Percentiles rank a stretch among this genome's conserved stretches.
These are phyloP conservation scores for Lathamus discolor DNA, from an alignment of 2,113 vertebrate species.

Conservation along the genomic window DNA sequence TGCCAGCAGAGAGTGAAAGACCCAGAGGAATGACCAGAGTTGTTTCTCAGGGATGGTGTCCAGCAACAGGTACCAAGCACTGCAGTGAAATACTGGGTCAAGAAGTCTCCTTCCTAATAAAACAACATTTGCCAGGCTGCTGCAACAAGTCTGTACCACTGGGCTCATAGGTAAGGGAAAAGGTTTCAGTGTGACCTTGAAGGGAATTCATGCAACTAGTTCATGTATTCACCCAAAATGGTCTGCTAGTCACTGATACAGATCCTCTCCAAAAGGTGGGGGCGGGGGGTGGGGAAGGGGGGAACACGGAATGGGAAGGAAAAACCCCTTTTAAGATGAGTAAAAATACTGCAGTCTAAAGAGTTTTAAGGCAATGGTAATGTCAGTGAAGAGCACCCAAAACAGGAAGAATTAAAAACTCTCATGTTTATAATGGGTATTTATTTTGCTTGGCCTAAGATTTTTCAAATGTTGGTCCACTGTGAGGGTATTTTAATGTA, in stretches of 20 bases:
- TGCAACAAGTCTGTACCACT: slow-evolving; percentile 62
- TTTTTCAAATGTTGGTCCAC: not conserved
- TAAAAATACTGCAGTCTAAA: not conserved
- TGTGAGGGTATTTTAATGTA: not conserved
- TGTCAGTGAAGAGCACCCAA: not conserved
- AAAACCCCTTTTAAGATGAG: not conserved
- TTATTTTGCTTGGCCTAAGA: not conserved
- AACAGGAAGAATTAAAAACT: not conserved
- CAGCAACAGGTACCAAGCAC: not conserved
- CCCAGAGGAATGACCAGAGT: not conserved
- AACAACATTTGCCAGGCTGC: slow-evolving; percentile 61
- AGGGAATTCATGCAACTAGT: not conserved
- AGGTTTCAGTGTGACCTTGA: not conserved
- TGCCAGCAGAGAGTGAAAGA: fast-evolving
- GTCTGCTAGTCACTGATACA: not conserved
- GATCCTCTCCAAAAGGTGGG: not conserved
- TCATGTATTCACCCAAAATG: not conserved
- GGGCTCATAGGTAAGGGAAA: slow-evolving; percentile 60
- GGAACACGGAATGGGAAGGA: no score
- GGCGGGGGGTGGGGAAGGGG: no score
- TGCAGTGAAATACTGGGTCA: slow-evolving; percentile 51
- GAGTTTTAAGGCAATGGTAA: not conserved
- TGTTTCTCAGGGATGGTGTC: slow-evolving; percentile 40
- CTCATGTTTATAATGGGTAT: not conserved
- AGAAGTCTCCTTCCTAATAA: slow-evolving; percentile 72